A percentile compares a stretch with the other conserved stretches of the same genome.
Evolutionary conservation across 2,888 invertebrate genomes (phyloP).

Genomic region (Diogma glabrata): DNA sequence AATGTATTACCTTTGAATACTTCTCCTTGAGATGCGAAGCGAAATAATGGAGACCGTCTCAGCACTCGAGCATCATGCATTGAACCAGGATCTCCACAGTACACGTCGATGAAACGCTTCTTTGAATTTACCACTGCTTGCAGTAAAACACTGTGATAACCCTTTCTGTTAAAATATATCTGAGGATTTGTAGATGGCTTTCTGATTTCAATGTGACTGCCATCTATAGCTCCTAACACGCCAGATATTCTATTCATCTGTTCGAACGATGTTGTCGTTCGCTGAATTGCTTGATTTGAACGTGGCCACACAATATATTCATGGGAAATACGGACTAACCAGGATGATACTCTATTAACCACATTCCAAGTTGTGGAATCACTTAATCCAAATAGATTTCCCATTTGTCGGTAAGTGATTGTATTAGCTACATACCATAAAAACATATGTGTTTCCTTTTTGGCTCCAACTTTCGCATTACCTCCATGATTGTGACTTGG

Average conservation of each 20-base stretch:
- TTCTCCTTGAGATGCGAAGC: neutral
- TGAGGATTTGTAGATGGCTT: conserved; percentile 17
- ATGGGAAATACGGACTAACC: conserved; percentile 14
- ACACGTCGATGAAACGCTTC: conserved; percentile 22
- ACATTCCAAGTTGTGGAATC: conserved; percentile 15
- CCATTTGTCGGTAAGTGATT: conserved; percentile 15
- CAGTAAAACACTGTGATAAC: conserved; percentile 19
- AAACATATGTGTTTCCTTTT: conserved; percentile 10
- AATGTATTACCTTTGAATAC: conserved; percentile 11
- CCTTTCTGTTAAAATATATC: conserved; percentile 18
- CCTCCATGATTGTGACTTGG: neutral
- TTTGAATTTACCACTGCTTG: conserved; percentile 23
- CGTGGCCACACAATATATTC: conserved; percentile 18
- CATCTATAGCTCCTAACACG: conserved; percentile 21
- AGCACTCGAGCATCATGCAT: conserved; percentile 22
- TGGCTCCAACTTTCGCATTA: neutral
- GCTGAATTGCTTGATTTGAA: neutral
- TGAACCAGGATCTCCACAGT: conserved; percentile 22
- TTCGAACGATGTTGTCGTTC: neutral
- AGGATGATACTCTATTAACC: conserved; percentile 12
- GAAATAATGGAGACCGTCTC: neutral
- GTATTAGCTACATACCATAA: conserved; percentile 17
- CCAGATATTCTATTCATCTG: too few species aligned
- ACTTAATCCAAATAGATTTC: conserved; percentile 15
- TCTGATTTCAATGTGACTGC: conserved; percentile 20